Conservation (phyloP, 2,888 invertebrate genomes). For the Drosophila kuntzei region DNA sequence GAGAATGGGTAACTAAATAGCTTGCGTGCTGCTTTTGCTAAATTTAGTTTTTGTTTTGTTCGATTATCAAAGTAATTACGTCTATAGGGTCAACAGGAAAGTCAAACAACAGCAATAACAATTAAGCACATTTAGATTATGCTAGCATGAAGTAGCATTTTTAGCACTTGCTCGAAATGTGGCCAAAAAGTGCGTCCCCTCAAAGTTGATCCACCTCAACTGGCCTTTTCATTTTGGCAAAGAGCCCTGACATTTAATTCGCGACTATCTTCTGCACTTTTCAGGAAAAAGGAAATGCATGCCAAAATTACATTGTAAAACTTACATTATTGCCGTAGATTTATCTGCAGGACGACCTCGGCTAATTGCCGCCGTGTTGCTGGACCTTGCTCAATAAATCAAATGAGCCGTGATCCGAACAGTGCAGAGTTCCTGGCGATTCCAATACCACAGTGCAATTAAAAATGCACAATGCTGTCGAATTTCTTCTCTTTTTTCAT, state of each 20-base stretch:
- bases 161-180: slow-evolving; percentile 9
- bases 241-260: slow-evolving; percentile 64
- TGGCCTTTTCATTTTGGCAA: slow-evolving; percentile 60
- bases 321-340: slow-evolving; percentile 67
- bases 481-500: slow-evolving; percentile 2
- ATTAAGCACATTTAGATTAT: slow-evolving; percentile 48
- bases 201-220: slow-evolving; percentile 44
- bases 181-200: slow-evolving; percentile 7
- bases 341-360: slow-evolving; percentile 58
- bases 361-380: slow-evolving; percentile 60
- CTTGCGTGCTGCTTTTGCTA: slow-evolving; percentile 59
- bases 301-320: slow-evolving; percentile 72
- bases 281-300: slow-evolving; percentile 20
- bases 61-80: slow-evolving; percentile 73
- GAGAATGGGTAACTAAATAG: slow-evolving; percentile 39
- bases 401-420: slow-evolving; percentile 3
- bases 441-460: slow-evolving; percentile 31
- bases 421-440: not conserved
- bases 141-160: slow-evolving; percentile 41
- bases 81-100: slow-evolving; percentile 27
- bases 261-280: slow-evolving; percentile 15
- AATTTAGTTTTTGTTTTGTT: slow-evolving; percentile 52
- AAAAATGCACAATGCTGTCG: slow-evolving; percentile 47
- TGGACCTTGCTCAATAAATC: slow-evolving; percentile 44
- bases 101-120: slow-evolving; percentile 49